Base-by-base conservation (phyloP, 2,888 invertebrate species). In the Chloroclystis v-ata region DNA sequence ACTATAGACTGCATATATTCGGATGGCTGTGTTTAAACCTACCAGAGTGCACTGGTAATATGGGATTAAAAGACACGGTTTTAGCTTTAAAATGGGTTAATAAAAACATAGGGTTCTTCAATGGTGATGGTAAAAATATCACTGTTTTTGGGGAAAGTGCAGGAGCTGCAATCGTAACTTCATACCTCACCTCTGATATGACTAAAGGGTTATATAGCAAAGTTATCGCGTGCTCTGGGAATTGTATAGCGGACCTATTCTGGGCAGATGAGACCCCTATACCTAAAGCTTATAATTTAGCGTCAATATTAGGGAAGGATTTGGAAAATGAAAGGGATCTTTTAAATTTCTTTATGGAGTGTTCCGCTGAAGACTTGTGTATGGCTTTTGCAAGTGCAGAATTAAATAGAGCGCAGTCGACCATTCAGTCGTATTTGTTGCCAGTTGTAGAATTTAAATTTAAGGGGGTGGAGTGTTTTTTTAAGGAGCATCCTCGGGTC, bases 121-220 rank as follows among this genome's bases (percentile, higher is more conserved):
- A 80, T 47, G 87, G 87, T 0, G 72, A 86, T 56, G 13, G 45
- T 0, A 47, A 57, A 35, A 85, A 85, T 65, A 59, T 87, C 0
- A 79, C 78, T 0, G 74, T 74, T 4, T 67, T 69, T 40, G 87
- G 85, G 0, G 86, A 86, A 63, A 87, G 87, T 44, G 84, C 84
- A 0, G 87, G 87, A 0, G 69, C 62, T 0, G 83, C 63, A 0
- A 54, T 74, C 0, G 69, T 71, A 0, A 44, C 71, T 0, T 70
- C 78, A 0, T 78, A 69, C 51, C 41, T 84, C 25, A 69, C 69
- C 0, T 73, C 76, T 0, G 69, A 73, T 51, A 78, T 85, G 76
- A 61, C 80, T 1, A 56, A 59, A 4, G 82, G 79, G 0, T 48
- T 83, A 1, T 75, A 68, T 32, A 63, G 69, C 29, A 86, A 83